Evolutionary conservation across 2,797 vertebrate genomes (phyloP).

Genomic region (Vultur gryphus): DNA sequence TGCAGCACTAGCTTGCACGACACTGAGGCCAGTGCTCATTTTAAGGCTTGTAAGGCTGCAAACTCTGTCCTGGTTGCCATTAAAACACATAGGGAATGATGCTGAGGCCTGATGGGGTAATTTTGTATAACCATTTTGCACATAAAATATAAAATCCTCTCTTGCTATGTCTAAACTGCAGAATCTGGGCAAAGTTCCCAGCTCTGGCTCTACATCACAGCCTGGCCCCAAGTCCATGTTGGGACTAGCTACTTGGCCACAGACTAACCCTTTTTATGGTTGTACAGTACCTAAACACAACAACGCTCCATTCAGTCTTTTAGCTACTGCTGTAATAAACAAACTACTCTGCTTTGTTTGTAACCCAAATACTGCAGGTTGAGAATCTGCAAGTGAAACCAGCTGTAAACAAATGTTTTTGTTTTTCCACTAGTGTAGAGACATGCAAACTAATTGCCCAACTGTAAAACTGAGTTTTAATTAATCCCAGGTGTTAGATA

Average conservation of each 20-base stretch:
- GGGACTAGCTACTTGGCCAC: conserved; percentile 28
- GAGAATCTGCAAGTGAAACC: background rate
- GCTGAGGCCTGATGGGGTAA: background rate
- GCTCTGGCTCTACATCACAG: conserved; percentile 46
- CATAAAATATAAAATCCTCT: background rate
- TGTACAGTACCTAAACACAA: background rate
- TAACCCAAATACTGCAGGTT: background rate
- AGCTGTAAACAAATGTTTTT: background rate
- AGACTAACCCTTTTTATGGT: conserved; percentile 4
- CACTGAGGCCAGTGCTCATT: background rate
- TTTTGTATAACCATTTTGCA: background rate
- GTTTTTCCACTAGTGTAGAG: background rate
- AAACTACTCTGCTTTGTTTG: background rate
- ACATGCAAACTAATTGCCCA: background rate
- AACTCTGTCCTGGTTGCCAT: background rate
- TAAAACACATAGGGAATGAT: accelerated
- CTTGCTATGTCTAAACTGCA: background rate
- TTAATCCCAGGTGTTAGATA: background rate
- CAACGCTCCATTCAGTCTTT: background rate
- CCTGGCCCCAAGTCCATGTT: conserved; percentile 3
- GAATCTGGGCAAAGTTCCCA: conserved; percentile 35
- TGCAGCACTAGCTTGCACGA: accelerated
- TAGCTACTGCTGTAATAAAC: background rate
- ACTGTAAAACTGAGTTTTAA: background rate
- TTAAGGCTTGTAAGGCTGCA: background rate